These are phyloP conservation scores for Dicrostonyx torquatus DNA, from an alignment of 2,797 vertebrate species.

Conservation along the genomic window DNA sequence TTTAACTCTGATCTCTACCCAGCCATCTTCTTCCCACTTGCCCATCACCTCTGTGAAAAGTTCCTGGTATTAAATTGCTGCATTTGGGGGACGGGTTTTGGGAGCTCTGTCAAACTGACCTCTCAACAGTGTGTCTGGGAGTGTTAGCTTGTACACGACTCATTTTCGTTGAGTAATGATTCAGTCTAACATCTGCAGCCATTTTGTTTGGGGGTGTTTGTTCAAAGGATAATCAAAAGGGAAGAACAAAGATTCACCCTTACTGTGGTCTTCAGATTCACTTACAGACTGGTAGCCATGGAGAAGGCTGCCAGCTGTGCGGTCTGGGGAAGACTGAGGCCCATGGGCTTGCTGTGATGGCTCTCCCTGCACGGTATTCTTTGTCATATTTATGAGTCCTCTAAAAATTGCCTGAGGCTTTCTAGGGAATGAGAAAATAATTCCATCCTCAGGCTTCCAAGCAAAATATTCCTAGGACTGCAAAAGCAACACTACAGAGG, in stretches of 20 bases:
- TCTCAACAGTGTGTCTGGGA: fast-evolving
- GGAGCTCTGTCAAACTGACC: background rate
- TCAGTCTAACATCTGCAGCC: background rate
- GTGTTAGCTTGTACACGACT: background rate
- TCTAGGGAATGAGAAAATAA: conserved; percentile 74
- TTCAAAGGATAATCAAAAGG: background rate
- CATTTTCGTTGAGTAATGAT: background rate
- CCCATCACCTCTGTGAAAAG: background rate
- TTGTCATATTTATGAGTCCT: conserved; percentile 48
- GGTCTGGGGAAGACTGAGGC: background rate
- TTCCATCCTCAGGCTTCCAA: conserved; percentile 59
- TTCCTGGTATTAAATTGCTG: background rate
- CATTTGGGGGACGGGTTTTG: background rate
- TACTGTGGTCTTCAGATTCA: background rate
- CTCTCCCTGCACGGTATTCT: background rate
- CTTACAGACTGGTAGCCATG: background rate
- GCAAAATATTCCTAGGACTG: conserved; percentile 52
- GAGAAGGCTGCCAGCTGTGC: background rate
- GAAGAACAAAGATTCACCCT: background rate
- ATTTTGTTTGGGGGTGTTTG: background rate
- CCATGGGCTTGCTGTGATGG: background rate
- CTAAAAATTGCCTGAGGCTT: conserved; percentile 54
- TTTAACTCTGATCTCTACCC: background rate
- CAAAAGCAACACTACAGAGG: conserved; percentile 1
- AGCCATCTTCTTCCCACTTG: background rate